Evolutionary conservation across 2,797 vertebrate species (phyloP).

Genomic region (Oryzias sinensis): DNA sequence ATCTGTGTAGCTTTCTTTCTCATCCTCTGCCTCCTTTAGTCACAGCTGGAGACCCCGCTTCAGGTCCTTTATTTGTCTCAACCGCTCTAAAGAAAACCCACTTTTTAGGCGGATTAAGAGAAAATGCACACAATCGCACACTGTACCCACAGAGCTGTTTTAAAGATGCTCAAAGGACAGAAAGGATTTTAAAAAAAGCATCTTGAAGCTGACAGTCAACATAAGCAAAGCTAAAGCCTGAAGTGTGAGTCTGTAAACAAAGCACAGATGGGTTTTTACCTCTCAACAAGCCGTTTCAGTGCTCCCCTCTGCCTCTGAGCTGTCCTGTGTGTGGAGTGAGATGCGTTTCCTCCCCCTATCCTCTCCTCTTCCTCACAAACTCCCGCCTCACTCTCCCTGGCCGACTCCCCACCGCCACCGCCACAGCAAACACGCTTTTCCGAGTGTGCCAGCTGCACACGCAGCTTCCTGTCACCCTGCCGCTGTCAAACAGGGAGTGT

Average conservation of each 20-base stretch:
- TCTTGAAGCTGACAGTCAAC: slow-evolving; percentile 10
- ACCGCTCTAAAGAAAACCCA: slow-evolving; percentile 53
- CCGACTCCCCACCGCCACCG: slow-evolving; percentile 39
- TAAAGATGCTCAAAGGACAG: neutral
- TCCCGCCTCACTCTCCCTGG: slow-evolving; percentile 43
- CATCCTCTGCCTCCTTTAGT: slow-evolving; percentile 27
- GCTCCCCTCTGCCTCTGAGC: slow-evolving; percentile 58
- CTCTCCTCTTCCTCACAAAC: slow-evolving; percentile 35
- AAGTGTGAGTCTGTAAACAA: slow-evolving; percentile 23
- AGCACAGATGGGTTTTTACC: slow-evolving; percentile 61
- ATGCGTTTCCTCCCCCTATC: slow-evolving; percentile 42
- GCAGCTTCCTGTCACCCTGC: slow-evolving; percentile 38
- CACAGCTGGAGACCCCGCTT: slow-evolving; percentile 40
- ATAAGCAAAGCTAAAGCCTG: slow-evolving; percentile 11
- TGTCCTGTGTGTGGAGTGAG: slow-evolving; percentile 53
- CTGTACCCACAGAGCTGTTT: slow-evolving; percentile 22
- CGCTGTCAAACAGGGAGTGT: slow-evolving; percentile 17
- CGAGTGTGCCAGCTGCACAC: slow-evolving; percentile 52
- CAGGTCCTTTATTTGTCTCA: slow-evolving; percentile 43
- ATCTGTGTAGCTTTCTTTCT: slow-evolving; percentile 36
- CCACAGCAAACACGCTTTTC: slow-evolving; percentile 26
- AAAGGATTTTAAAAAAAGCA: neutral
- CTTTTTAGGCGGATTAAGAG: slow-evolving; percentile 32
- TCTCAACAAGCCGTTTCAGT: slow-evolving; percentile 67
- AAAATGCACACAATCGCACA: slow-evolving; percentile 38